Conservation (phyloP, 2,888 invertebrate species). For the Thera britannica region DNA sequence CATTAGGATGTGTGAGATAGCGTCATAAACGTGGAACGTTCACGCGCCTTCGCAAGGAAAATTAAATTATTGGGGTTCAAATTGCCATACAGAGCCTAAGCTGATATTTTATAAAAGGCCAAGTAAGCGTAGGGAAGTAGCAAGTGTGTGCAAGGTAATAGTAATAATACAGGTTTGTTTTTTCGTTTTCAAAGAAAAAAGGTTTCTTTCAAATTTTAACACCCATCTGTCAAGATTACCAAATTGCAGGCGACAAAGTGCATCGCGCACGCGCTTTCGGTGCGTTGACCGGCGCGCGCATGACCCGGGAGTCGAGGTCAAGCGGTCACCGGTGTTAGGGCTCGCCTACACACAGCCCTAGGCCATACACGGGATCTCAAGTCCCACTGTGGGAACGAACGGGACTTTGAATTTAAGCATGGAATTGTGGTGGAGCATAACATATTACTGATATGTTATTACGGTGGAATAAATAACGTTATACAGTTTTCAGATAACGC, state of each 20-base stretch:
- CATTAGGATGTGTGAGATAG: slow-evolving; percentile 31
- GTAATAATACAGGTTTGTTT: too few relatives aligned
- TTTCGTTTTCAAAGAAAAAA: too few relatives aligned
- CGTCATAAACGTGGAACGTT: slow-evolving; percentile 3
- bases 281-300: slow-evolving; percentile 70
- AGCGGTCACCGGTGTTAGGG: slow-evolving; percentile 72
- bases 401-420: slow-evolving; percentile 45
- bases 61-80: neutral
- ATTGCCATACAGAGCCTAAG: too few relatives aligned
- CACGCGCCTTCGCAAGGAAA: neutral
- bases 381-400: slow-evolving; percentile 51
- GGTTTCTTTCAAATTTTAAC: slow-evolving; percentile 45
- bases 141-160: too few relatives aligned
- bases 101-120: too few relatives aligned
- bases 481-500: neutral
- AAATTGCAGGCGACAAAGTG: slow-evolving; percentile 66
- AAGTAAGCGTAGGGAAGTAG: too few relatives aligned
- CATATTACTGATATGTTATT: slow-evolving; percentile 13
- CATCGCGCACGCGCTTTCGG: slow-evolving; percentile 53
- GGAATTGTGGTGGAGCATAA: slow-evolving; percentile 7
- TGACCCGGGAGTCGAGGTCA: slow-evolving; percentile 75
- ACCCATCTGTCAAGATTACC: slow-evolving; percentile 52
- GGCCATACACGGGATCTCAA: slow-evolving; percentile 42
- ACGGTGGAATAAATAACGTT: slow-evolving; percentile 9
- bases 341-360: slow-evolving; percentile 61